Base-by-base conservation (phyloP, 2,888 invertebrate species). In the Acleris laterana region DNA sequence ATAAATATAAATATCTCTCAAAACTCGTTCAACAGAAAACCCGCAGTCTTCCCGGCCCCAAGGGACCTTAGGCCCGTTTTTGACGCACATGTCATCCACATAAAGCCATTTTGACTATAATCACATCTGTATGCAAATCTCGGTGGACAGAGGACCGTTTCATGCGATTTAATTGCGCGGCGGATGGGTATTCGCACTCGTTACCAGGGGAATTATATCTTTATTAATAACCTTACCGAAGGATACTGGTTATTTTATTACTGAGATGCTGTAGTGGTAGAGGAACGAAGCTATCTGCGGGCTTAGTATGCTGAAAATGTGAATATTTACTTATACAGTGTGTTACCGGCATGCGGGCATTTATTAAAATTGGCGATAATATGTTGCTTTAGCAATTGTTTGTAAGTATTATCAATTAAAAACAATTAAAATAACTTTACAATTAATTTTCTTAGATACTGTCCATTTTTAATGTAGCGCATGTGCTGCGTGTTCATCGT, bases 181-280 rank as follows among this genome's bases (percentile, higher is more conserved):
- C 62, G 68, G 69, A 65, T 69, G 59, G 63, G 66, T 66, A 59
- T 56, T 61, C 64, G 9, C 65, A 63, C 68, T 69, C 62, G 62
- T 64, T 58, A 64, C 61, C 59, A 58, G 65, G 59, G 64, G 68
- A 64, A 68, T 68, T 69, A 68, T 64, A 69, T 73, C 73, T 73
- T 70, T 73, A 73, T 73, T 73, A 73, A 73, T 73, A 72, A 72
- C 73, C 70, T 65, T 49, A 70, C 66, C 70, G 69, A 68, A 68
- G 70, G 62, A 68, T 63, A 63, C 66, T 66, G 63, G 68, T 71
- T 70, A 72, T 73, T 70, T 72, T 68, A 70, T 72, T 71, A 72
- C 58, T 53, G 62, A 42, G 62, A 57, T 66, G 61, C 22, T 61
- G 61, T 56, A 51, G 61, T 61, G 22, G 11, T n/a, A 51, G 50